Base-by-base conservation (phyloP, 2,888 invertebrate genomes). In the Rhingia rostrata region DNA sequence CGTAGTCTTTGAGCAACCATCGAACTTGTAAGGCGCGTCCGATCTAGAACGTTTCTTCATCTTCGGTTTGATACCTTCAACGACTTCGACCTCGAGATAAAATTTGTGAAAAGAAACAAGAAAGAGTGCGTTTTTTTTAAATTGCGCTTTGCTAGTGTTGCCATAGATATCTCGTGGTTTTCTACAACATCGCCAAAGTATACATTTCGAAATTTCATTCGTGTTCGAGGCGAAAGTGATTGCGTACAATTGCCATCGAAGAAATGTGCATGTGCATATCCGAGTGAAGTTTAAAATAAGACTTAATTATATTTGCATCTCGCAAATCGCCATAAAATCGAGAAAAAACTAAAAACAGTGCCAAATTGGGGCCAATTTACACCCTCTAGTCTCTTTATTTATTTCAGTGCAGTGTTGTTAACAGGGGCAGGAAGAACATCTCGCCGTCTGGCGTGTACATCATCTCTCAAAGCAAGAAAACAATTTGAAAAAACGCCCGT, bases 1-100 rank as follows among this genome's bases (percentile, higher is more conserved):
- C 64, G 80, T 80, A 84, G 84, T 84, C 84, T 84, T 84, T 64
- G 37, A 84, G 70, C 66, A 84, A 74, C 84, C 84, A 84, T 60
- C 80, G 70, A 84, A 70, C 84, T 61, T 74, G 84, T 75, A 33
- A 80, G 79, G 73, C 63, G 63, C 49, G 22, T 22, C 9, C 51
- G 37, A 66, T 75, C 54, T 74, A 84, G 84, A 80, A 80, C 84
- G 69, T 49, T 67, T 63, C 56, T 47, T 53, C 10, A 14, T 60
- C 14, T 12, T 56, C 56, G 22, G 45, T 67, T 5, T 43, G 37
- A 45, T 41, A 32, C 39, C 32, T 51, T 30, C 5, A 37, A 30
- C 32, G 22, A 30, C 12, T 41, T 9, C 30, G 51, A 66, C 51
- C 63, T 63, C 47, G 30, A 47, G 32, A 60, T 43, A 45, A 6